Percentiles rank a stretch among this genome's conserved stretches.
Evolutionary conservation across 35 echinoderm and acorn worm genomes (phyloP).

Genomic region (Hemicentrotus pulcherrimus): DNA sequence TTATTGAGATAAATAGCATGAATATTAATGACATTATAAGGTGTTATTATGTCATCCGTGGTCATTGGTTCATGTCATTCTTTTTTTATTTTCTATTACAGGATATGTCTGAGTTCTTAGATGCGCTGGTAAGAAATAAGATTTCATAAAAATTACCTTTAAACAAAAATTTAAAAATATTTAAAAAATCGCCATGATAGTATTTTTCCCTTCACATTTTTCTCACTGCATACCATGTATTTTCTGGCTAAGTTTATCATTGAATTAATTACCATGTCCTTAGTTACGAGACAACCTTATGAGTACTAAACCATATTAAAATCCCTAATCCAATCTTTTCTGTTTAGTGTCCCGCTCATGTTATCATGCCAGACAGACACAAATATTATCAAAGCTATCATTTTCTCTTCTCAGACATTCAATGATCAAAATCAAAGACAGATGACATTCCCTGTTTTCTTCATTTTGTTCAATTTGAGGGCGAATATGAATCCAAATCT

Average conservation of each 20-base stretch:
- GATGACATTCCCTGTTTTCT: too few species aligned
- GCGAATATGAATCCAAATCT: too few species aligned
- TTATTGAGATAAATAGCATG: background rate
- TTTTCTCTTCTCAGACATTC: background rate
- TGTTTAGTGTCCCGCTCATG: background rate
- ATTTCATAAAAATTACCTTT: background rate
- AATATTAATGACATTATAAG: background rate
- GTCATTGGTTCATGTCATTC: background rate
- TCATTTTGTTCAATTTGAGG: too few species aligned
- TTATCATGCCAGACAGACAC: background rate
- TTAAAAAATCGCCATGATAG: too few species aligned
- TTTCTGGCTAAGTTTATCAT: too few species aligned
- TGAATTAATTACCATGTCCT: too few species aligned
- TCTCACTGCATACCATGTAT: too few species aligned
- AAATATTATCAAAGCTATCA: background rate
- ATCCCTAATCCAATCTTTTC: background rate
- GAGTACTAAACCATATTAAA: too few species aligned
- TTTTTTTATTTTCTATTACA: background rate
- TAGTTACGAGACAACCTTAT: too few species aligned
- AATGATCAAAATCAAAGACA: too few species aligned
- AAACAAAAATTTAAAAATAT: too few species aligned
- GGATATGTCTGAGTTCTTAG: slow-evolving; percentile 68
- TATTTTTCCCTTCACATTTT: too few species aligned
- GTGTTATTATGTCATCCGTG: background rate
- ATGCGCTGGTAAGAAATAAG: slow-evolving; percentile 67